Evolutionary conservation across 1,140 invertebrate genomes (phyloP), one percentile per base, ranked within the genome.

Genomic region (Zophobas morio): DNA sequence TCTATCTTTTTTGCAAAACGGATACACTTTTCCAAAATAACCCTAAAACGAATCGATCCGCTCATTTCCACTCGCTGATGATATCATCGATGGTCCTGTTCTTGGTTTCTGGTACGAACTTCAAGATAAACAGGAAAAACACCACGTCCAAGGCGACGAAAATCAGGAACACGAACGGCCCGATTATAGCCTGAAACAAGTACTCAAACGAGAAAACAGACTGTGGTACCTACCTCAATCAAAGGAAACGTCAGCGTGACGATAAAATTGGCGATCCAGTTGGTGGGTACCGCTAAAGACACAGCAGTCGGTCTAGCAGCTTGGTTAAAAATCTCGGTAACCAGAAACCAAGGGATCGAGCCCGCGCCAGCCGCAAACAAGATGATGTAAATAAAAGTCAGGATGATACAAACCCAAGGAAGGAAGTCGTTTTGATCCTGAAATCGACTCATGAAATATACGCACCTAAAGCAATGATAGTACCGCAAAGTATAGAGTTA

Each of bases 341-440:
- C 96, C 66, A 98, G 90, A 88, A 99, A 96, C 97, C 96, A 98
- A 1, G 97, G 96, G 78, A 99, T 98, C 1, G 96, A 96, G 72
- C 96, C 95, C 32, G 93, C 93, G 1, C 94, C 94, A 35, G 90
- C 90, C 0, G 93, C 93, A 81, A 94, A 98, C 84, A 95, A 91
- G 0, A 96, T 91, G 4, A 97, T 94, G 85, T 95, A 97, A n/a
- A 94, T 79, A 42, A 96, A 91, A 0, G 96, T 93, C 37, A 95
- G 87, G 1, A 92, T 84, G 33, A 97, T 92, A 57, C 93, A 94
- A 1, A 92, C 81, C 80, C 94, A 93, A 0, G 93, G 89, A 87
- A 90, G 42, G n/a, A 72, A 70, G 8, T 34, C 40, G 20, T 20
- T 53, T 66, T 35, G 36, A 76, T 60, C 82, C 82, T 71, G 20